Base-by-base conservation (phyloP, 2,797 vertebrate genomes). In the Eurystomus glaucurus region DNA sequence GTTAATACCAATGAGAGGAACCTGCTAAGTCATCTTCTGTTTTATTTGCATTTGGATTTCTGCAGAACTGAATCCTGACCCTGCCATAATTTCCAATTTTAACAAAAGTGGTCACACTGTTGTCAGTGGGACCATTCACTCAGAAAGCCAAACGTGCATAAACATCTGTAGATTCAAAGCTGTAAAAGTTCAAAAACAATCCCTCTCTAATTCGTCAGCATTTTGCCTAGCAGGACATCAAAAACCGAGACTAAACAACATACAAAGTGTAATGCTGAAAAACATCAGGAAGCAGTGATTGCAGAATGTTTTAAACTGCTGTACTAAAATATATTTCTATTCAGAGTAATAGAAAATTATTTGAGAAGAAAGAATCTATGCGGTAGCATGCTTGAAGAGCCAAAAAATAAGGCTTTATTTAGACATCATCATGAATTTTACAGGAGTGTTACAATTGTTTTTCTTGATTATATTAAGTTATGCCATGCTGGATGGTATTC, bases 1-100 rank as follows among this genome's bases (percentile, higher is more conserved):
- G 54, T 78, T 94, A 71, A 84, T 64, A 68, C 5, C 8, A 35
- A 57, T 46, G 22, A 85, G 19, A 81, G 8, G 74, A 91, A 80
- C 45, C 46, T 78, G 57, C 76, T 86, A 61, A 96, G 29, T 72
- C 77, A 79, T 65, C 10, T 84, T 11, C 6, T 68, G 7, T 57
- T 89, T 43, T 95, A n/a, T 80, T 90, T 95, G 68, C 48, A 5
- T 75, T 80, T 88, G 43, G 37, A 81, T 94, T 94, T 69, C 28
- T 77, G 22, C 35, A 74, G 55, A 92, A 95, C 8, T 41, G 41
- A 88, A 85, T 86, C 37, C 29, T 71, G 45, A 71, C 41, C 37
- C 57, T 69, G 35, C 8, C 85, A 88, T 71, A 54, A 58, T 25
- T 46, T 76, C 20, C 37, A 29, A 62, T 22, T 52, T 75, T 81